phyloP scores from a whole-genome alignment of 2,113 vertebrate genomes.

The Ciconia maguari region DNA sequence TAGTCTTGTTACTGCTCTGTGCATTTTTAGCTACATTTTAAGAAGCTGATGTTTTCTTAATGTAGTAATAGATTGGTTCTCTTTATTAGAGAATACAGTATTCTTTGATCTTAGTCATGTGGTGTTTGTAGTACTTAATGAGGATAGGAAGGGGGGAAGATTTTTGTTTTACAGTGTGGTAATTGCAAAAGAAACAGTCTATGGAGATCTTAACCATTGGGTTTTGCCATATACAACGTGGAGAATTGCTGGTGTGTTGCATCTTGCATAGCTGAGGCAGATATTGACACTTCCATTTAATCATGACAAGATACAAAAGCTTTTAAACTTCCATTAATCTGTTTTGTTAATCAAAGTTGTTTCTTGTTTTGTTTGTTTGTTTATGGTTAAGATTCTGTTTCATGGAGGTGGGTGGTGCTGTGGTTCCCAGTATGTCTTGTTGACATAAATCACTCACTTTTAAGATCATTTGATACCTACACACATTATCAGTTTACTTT shows the following conservation, averaged over 20 bases:
- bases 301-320: background rate
- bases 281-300: background rate
- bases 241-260: background rate
- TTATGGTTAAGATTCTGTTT: background rate
- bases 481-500: background rate
- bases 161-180: background rate
- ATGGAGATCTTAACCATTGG: background rate
- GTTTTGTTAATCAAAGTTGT: background rate
- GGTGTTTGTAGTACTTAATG: background rate
- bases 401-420: background rate
- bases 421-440: background rate
- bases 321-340: background rate
- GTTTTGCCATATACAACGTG: background rate
- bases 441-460: background rate
- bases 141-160: background rate
- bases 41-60: slow-evolving; percentile 16
- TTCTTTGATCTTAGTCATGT: slow-evolving; percentile 10
- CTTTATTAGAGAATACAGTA: background rate
- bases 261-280: background rate
- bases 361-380: background rate
- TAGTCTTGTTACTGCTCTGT: background rate
- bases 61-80: background rate
- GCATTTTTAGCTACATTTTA: background rate
- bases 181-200: background rate
- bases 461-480: background rate